Evolutionary conservation across 2,113 vertebrate genomes (phyloP).

Genomic region (Azemiops feae): DNA sequence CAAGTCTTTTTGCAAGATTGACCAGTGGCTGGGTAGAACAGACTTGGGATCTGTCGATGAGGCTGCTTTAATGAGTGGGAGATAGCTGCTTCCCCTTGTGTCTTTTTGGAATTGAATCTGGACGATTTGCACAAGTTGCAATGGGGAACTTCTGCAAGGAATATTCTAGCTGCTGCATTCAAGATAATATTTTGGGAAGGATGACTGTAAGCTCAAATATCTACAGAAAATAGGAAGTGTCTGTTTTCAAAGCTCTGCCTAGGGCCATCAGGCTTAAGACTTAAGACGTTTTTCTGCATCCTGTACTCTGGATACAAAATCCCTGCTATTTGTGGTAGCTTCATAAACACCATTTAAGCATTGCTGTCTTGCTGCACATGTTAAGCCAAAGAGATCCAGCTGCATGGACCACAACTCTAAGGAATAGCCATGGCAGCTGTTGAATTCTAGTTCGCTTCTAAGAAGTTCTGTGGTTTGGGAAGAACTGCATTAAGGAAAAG

Average conservation of each 20-base stretch:
- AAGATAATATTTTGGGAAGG: conserved; percentile 23
- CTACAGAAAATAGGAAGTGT: neutral
- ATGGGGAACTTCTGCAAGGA: neutral
- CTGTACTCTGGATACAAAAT: neutral
- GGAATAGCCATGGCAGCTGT: neutral
- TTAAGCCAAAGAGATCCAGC: neutral
- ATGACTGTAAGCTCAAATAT: neutral
- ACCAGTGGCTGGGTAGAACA: neutral
- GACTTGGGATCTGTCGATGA: neutral
- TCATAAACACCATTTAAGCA: neutral
- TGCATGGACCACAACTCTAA: neutral
- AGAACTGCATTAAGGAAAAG: neutral
- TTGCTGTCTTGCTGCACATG: neutral
- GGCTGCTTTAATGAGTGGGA: neutral
- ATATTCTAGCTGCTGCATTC: conserved; percentile 13
- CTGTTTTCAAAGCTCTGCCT: too few species aligned
- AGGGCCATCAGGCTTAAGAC: neutral
- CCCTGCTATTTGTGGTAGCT: neutral
- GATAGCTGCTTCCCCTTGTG: neutral
- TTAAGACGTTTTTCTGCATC: neutral
- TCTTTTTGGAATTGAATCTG: neutral
- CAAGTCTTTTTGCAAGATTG: neutral
- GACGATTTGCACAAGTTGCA: neutral
- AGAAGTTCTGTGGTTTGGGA: neutral
- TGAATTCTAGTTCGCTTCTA: neutral